Percentiles rank a stretch among this genome's conserved stretches.
Conservation (phyloP, 2,113 vertebrate genomes). For the Cyphomyrus plagiostoma region DNA sequence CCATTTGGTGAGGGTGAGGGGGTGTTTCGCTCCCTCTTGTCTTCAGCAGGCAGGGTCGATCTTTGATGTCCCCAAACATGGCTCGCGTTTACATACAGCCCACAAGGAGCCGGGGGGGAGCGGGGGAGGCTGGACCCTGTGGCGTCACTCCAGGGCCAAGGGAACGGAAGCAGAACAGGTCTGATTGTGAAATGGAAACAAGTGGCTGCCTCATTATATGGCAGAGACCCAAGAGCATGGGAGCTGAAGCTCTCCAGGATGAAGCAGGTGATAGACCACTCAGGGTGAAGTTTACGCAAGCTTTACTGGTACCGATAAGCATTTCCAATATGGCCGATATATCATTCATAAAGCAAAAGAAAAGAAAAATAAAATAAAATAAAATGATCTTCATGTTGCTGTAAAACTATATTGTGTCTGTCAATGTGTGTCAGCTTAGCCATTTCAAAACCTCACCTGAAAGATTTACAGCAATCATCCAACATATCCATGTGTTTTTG, state of each 20-base stretch:
- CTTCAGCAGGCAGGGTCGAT: slow-evolving; percentile 45
- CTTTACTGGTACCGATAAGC: slow-evolving; percentile 2
- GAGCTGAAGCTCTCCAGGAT: slow-evolving; percentile 5
- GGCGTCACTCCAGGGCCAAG: not conserved
- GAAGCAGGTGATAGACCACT: slow-evolving; percentile 28
- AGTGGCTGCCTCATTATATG: slow-evolving; percentile 17
- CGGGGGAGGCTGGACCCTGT: not conserved
- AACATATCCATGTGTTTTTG: not conserved
- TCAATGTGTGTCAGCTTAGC: not conserved
- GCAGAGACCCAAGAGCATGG: slow-evolving; percentile 14
- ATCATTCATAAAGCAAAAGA: not conserved
- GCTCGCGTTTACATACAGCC: slow-evolving; percentile 47
- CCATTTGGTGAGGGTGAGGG: slow-evolving; percentile 49
- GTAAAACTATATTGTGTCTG: no score
- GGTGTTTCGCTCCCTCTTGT: slow-evolving; percentile 51
- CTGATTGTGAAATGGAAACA: not conserved
- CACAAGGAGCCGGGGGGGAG: slow-evolving; percentile 32
- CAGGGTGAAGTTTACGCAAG: not conserved
- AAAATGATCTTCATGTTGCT: no score
- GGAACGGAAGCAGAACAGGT: not conserved
- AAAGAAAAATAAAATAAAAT: no score
- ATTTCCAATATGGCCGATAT: slow-evolving; percentile 13
- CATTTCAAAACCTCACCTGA: not conserved
- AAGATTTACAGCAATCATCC: not conserved
- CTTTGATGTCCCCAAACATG: slow-evolving; percentile 61